Percentiles rank a stretch among this genome's conserved stretches.
phyloP scores from a whole-genome alignment of 1,140 invertebrate species.

The Rhagoletis zephyria region DNA sequence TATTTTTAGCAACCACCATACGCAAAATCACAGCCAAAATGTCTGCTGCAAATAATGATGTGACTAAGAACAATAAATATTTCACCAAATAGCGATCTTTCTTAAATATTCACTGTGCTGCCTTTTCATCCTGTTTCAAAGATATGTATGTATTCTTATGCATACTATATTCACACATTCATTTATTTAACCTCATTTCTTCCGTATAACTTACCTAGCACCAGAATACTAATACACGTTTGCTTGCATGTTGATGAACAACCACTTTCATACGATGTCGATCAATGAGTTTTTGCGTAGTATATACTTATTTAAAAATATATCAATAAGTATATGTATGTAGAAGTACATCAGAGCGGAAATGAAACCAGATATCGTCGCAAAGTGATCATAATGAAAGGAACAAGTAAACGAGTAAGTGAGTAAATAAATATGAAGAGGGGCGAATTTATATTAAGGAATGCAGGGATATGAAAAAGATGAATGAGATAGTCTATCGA shows the following conservation, averaged over 20 bases:
- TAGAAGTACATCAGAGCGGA: constrained; percentile 61
- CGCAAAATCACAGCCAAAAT: constrained; percentile 33
- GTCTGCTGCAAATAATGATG: neutral
- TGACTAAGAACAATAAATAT: neutral
- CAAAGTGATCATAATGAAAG: constrained; percentile 51
- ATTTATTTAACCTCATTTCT: constrained; percentile 30
- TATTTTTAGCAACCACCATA: neutral
- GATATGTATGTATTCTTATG: neutral
- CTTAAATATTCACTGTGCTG: neutral
- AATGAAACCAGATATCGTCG: constrained; percentile 69
- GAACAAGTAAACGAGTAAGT: constrained; percentile 45
- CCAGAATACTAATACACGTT: neutral
- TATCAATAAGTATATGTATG: neutral
- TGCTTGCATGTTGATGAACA: constrained; percentile 6
- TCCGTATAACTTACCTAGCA: neutral
- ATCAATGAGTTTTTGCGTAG: constrained; percentile 24
- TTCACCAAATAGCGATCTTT: neutral
- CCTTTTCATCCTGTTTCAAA: neutral
- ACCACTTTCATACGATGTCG: constrained; percentile 33
- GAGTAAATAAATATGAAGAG: constrained; percentile 16
- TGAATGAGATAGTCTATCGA: neutral
- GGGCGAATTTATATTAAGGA: neutral
- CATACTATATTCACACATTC: neutral
- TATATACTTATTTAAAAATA: neutral
- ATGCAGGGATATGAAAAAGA: neutral